Conservation (phyloP, 2,113 vertebrate genomes). For the Brachypodius melanocephalos region DNA sequence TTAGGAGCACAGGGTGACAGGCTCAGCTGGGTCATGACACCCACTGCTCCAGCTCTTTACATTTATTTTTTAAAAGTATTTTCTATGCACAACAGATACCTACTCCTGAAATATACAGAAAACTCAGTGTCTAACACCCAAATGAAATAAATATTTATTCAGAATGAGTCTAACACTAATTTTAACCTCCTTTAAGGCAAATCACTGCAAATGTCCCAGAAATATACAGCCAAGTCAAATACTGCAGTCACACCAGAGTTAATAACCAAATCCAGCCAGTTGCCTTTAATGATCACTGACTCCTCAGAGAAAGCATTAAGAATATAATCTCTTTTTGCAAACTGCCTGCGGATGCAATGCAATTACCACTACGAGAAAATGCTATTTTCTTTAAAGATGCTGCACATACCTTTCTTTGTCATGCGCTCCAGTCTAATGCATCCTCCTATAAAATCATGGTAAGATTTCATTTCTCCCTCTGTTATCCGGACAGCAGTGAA, state of each 20-base stretch:
- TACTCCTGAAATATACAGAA: background rate
- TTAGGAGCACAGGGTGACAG: background rate
- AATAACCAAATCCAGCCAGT: background rate
- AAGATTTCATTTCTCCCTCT: slow-evolving; percentile 86
- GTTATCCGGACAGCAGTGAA: slow-evolving; percentile 82
- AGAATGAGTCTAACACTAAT: background rate
- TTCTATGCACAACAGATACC: background rate
- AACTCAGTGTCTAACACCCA: fast-evolving
- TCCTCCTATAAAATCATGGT: slow-evolving; percentile 78
- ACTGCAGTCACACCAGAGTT: background rate
- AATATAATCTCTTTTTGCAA: background rate
- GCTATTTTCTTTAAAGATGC: slow-evolving; percentile 1
- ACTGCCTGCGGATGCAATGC: background rate
- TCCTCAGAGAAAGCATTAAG: background rate
- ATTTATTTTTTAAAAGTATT: background rate
- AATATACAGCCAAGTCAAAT: background rate
- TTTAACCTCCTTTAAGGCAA: background rate
- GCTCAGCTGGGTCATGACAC: background rate
- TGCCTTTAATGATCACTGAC: background rate
- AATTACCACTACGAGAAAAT: background rate
- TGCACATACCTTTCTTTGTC: slow-evolving; percentile 77
- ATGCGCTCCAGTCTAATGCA: slow-evolving; percentile 74
- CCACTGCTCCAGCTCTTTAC: background rate
- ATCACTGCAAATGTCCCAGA: background rate
- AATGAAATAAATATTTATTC: background rate